Base-by-base conservation (phyloP, 2,888 invertebrate genomes). In the Seladonia tumulorum region DNA sequence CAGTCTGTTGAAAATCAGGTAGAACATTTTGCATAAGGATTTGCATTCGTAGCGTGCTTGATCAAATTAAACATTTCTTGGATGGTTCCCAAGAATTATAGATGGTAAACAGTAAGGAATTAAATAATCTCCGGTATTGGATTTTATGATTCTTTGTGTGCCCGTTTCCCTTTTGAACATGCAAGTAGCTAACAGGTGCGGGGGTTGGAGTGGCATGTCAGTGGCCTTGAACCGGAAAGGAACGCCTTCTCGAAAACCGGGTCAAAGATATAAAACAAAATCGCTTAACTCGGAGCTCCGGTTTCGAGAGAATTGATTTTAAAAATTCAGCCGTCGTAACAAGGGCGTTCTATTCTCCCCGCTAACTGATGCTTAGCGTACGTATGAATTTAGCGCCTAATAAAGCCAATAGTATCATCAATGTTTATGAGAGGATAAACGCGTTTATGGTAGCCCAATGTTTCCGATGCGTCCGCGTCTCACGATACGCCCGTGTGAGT, bases 221-320 rank as follows among this genome's bases (percentile, higher is more conserved):
- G 68, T 68, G 68, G 22, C 68, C 39, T 39, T 68, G 68, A 68
- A 68, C 68, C 68, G 68, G 68, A 25, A 47, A 53, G 16, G 76
- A 57, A 49, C 53, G 22, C 5, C 29, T 29, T 22, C 53, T 10
- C 42, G 53, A 29, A 63, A 63, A 63, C 3, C 18, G 45, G 45
- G 29, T 47, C 29, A 47, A 72, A 47, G 25, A 72, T 47, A 10
- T 49, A 73, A 63, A 63, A 63, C 63, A 18, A 63, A 29, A 63
- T 29, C 16, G 14, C 35, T 53, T 47, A 73, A 49, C 76, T 49
- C n/a, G 22, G 70, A 35, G 57, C 35, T 35, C 0, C 25, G 5
- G 70, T 29, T 63, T 2, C 29, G 29, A 63, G 63, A 63, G 35
- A 70, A 70, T 70, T 70, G 63, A 63, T 63, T 63, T 63, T 63